Conservation (phyloP, 2,888 invertebrate genomes). For the Augochlorella aurata region DNA sequence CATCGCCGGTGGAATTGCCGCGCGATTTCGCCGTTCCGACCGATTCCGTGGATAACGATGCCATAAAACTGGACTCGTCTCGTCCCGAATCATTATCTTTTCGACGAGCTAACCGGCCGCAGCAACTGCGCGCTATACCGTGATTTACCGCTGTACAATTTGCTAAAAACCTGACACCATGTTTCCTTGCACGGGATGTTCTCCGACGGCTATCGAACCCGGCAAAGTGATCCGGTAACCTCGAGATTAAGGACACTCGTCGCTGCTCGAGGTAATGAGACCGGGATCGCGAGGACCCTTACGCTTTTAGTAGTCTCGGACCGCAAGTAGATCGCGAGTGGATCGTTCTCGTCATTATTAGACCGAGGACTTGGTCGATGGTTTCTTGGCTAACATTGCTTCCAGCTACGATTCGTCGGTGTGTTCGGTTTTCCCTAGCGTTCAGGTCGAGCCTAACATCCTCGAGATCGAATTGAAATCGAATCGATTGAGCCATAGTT, state of each 20-base stretch:
- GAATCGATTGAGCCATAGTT: too few relatives aligned
- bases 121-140: neutral
- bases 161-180: constrained; percentile 29
- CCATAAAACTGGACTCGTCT: constrained; percentile 25
- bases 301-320: constrained; percentile 1
- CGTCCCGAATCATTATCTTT: constrained; percentile 27
- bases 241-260: constrained; percentile 5
- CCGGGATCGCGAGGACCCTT: constrained; percentile 5
- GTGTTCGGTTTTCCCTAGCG: too few relatives aligned
- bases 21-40: constrained; percentile 5
- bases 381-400: neutral
- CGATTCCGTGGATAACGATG: constrained; percentile 10
- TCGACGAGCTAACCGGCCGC: neutral
- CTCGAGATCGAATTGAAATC: too few relatives aligned
- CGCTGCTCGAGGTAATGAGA: neutral
- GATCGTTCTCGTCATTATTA: neutral
- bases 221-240: neutral
- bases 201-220: neutral
- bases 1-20: neutral
- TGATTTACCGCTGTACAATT: constrained; percentile 9
- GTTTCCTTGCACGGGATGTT: constrained; percentile 5
- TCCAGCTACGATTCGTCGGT: too few relatives aligned
- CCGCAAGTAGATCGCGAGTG: constrained; percentile 4
- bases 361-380: neutral
- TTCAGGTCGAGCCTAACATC: too few relatives aligned